Evolutionary conservation across 2,113 vertebrate genomes (phyloP).

Genomic region (Galbula dea): DNA sequence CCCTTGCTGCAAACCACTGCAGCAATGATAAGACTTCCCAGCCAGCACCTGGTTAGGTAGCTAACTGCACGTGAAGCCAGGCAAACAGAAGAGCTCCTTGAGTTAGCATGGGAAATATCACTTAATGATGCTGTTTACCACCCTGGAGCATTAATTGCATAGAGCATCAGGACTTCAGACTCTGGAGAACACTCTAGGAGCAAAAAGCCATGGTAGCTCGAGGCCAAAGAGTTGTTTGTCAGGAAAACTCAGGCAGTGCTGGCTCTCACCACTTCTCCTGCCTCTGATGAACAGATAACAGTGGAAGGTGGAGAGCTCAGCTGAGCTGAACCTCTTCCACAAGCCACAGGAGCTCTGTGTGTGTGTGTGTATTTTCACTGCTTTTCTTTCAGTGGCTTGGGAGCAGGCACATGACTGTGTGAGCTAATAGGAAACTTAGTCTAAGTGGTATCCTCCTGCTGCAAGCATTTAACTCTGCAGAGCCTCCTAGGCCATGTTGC

Average conservation of each 20-base stretch:
- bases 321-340: background rate
- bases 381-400: background rate
- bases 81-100: background rate
- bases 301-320: background rate
- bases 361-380: background rate
- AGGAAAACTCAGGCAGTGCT: background rate
- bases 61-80: background rate
- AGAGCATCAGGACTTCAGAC: background rate
- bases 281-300: background rate
- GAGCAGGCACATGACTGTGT: background rate
- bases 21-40: background rate
- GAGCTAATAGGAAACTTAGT: background rate
- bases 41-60: background rate
- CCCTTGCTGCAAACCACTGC: background rate
- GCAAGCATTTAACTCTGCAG: background rate
- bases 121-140: background rate
- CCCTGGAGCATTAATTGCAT: background rate
- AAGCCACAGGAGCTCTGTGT: background rate
- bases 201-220: background rate
- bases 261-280: background rate
- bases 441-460: background rate
- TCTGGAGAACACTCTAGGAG: background rate
- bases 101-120: background rate
- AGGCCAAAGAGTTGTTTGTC: background rate
- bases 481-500: accelerated